Conservation (phyloP, 2,888 invertebrate species). For the Orgyia antiqua region DNA sequence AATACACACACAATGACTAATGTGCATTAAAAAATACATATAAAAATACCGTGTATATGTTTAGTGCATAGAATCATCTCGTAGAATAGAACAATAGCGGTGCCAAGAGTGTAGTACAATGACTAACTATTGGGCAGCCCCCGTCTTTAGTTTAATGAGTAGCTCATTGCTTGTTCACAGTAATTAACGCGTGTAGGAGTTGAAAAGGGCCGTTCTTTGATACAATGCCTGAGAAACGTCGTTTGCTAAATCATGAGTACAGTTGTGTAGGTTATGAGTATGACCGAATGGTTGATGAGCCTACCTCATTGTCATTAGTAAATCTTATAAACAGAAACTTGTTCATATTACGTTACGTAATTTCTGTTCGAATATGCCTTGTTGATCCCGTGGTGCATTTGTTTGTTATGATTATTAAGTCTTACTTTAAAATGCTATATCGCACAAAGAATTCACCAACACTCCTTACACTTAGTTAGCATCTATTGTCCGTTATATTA, state of each 20-base stretch:
- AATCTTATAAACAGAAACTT: too few relatives aligned
- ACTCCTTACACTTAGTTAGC: too few relatives aligned
- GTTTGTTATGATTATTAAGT: too few relatives aligned
- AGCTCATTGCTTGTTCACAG: slow-evolving; percentile 8
- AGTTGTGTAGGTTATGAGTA: slow-evolving; percentile 3
- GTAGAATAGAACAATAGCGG: slow-evolving; percentile 46
- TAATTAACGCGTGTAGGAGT: slow-evolving; percentile 9
- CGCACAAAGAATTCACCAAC: too few relatives aligned
- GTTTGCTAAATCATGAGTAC: slow-evolving; percentile 1
- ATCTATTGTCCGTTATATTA: too few relatives aligned
- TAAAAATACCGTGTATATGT: slow-evolving; percentile 8
- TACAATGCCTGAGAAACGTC: background rate
- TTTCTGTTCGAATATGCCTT: too few relatives aligned
- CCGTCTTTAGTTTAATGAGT: slow-evolving; percentile 21
- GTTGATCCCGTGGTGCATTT: too few relatives aligned
- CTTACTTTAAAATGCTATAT: too few relatives aligned
- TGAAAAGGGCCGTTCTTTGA: slow-evolving; percentile 7
- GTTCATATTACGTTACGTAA: too few relatives aligned
- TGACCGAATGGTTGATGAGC: too few relatives aligned
- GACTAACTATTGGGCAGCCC: slow-evolving; percentile 40
- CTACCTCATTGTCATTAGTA: too few relatives aligned
- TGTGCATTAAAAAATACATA: slow-evolving; percentile 21
- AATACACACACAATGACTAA: slow-evolving; percentile 44
- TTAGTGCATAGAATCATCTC: slow-evolving; percentile 34
- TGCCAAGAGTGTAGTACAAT: slow-evolving; percentile 39